Conservation (phyloP, 1,140 invertebrate genomes). For the Nasonia vitripennis region DNA sequence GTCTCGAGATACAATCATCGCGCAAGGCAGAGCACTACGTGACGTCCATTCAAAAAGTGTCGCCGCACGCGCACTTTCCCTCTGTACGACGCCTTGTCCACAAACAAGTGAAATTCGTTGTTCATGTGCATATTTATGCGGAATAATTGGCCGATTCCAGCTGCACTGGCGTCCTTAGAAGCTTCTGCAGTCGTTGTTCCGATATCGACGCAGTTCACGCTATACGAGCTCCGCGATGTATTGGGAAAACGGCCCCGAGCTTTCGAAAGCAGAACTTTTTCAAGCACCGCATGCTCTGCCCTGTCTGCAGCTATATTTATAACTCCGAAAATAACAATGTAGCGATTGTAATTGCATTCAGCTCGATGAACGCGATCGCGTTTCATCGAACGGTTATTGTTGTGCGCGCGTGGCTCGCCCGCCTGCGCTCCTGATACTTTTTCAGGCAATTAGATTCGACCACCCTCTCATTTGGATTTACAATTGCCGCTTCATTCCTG, state of each 20-base stretch:
- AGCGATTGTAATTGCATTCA: not conserved
- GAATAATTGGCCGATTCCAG: too few relatives aligned
- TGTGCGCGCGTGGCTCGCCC: not conserved
- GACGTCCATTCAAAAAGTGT: not conserved
- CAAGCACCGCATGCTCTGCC: not conserved
- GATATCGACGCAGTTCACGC: too few relatives aligned
- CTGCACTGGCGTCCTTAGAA: too few relatives aligned
- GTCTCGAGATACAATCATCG: not conserved
- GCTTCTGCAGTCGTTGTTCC: too few relatives aligned
- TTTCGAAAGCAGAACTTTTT: not conserved
- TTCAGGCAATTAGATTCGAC: not conserved
- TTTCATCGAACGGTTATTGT: not conserved
- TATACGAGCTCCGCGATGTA: too few relatives aligned
- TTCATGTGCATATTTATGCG: too few relatives aligned
- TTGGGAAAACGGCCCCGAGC: too few relatives aligned
- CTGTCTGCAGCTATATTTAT: not conserved
- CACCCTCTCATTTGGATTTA: too few relatives aligned
- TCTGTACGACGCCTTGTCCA: too few relatives aligned
- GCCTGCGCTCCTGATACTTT: not conserved
- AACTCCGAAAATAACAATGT: not conserved
- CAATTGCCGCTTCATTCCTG: too few relatives aligned
- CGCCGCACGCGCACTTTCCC: not conserved
- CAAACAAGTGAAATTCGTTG: too few relatives aligned
- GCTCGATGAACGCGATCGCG: not conserved
- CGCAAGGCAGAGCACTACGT: not conserved